A percentile compares a stretch with the other conserved stretches of the same genome.
Conservation (phyloP, 37 sponge, comb jelly and placozoan species). For the Halichondria panicea region DNA sequence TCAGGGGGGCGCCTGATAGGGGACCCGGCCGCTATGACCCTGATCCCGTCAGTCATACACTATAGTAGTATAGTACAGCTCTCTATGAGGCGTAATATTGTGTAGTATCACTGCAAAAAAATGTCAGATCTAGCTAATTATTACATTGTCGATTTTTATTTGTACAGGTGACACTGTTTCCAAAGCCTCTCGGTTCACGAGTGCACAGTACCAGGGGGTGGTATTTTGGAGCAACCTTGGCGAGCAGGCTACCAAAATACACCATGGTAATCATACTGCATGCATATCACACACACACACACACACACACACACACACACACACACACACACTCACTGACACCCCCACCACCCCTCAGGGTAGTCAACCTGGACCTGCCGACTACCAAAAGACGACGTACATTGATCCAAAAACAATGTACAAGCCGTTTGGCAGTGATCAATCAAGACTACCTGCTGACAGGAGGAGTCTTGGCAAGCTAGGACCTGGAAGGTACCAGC, state of each 20-base stretch:
- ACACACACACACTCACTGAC: not conserved
- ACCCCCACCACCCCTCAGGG: no score
- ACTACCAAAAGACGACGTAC: slow-evolving; percentile 26
- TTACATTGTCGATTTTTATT: not conserved
- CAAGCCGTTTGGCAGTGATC: slow-evolving; percentile 36
- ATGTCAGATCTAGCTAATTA: no score
- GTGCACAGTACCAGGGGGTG: slow-evolving; percentile 42
- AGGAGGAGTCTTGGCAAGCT: not conserved
- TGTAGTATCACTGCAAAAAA: not conserved
- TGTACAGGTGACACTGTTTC: slow-evolving; percentile 48
- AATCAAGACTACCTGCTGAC: slow-evolving; percentile 19
- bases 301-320: not conserved
- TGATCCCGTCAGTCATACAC: slow-evolving; percentile 40
- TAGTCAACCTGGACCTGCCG: slow-evolving; percentile 47
- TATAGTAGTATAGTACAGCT: not conserved
- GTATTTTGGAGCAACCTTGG: slow-evolving; percentile 54
- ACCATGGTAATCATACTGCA: not conserved
- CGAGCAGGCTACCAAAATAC: not conserved
- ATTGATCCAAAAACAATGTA: not conserved
- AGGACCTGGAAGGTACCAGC: slow-evolving; percentile 47
- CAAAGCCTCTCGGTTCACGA: slow-evolving; percentile 23
- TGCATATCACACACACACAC: no score
- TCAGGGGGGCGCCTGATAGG: slow-evolving; percentile 45
- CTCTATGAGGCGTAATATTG: not conserved
- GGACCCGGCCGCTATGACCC: slow-evolving; percentile 59